These are phyloP conservation scores for Tapirus indicus DNA, from an alignment of 2,797 vertebrate genomes.

Conservation along the genomic window DNA sequence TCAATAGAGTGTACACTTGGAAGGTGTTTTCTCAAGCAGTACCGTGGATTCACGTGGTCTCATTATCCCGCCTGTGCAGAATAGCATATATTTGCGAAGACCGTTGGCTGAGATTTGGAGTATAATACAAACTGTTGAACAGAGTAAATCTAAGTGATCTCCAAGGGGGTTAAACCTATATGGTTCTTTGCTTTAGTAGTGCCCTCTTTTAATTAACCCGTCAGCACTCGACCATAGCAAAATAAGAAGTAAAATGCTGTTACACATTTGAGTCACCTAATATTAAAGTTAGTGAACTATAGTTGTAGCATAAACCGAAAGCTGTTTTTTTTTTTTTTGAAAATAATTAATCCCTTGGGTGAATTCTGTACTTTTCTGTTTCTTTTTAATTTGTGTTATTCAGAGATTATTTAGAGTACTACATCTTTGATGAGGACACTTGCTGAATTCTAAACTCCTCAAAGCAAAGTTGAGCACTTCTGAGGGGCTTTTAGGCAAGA, in stretches of 20 bases:
- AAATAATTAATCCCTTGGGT: neutral
- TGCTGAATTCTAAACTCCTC: conserved; percentile 11
- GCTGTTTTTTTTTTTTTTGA: neutral
- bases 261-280: neutral
- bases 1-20: neutral
- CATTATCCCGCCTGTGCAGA: neutral
- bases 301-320: neutral
- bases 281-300: conserved; percentile 12
- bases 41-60: neutral
- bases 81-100: neutral
- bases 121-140: neutral
- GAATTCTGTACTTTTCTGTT: neutral
- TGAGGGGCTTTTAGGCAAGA: neutral
- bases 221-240: neutral
- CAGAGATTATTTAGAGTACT: neutral
- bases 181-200: conserved; percentile 25
- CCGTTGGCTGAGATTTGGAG: neutral
- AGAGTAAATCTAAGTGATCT: neutral
- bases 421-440: neutral
- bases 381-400: neutral
- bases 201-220: neutral
- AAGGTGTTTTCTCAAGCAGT: neutral
- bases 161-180: neutral
- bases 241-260: neutral
- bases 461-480: neutral